These are phyloP conservation scores for Cheilosia soror DNA, from an alignment of 2,888 invertebrate genomes.

Conservation along the genomic window DNA sequence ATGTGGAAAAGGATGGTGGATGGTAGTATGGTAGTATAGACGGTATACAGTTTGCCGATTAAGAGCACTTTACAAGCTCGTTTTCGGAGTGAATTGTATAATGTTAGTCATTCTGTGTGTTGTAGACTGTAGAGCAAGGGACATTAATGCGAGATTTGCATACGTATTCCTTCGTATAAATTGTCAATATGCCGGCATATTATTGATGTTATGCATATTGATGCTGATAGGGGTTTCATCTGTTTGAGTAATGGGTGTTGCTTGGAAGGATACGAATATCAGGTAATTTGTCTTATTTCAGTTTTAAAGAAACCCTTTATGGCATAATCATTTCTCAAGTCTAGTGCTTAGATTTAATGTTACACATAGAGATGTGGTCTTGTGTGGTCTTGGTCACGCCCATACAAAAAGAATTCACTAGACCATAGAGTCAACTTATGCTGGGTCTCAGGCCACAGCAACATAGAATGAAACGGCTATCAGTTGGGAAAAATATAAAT, in stretches of 20 bases:
- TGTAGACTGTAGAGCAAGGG: constrained; percentile 42
- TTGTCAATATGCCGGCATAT: constrained; percentile 67
- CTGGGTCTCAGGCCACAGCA: no score
- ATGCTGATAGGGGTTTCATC: constrained; percentile 37
- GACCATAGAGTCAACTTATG: no score
- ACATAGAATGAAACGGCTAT: no score
- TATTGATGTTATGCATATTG: constrained; percentile 66
- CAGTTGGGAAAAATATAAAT: no score
- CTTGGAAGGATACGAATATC: constrained; percentile 43
- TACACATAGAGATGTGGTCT: no score
- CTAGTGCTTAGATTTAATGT: no score
- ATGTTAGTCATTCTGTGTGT: constrained; percentile 42
- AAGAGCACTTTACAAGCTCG: constrained; percentile 71
- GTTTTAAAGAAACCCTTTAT: no score
- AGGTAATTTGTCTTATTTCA: constrained; percentile 13
- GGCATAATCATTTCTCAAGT: no score
- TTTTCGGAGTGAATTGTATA: constrained; percentile 61
- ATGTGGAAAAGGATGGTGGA: not conserved
- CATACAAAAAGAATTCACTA: no score
- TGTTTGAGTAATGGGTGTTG: not conserved
- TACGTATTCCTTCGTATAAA: constrained; percentile 54
- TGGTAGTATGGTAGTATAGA: constrained; percentile 33
- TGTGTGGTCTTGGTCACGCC: no score
- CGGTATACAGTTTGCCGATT: constrained; percentile 54
- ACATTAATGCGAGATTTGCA: constrained; percentile 71